A percentile compares a stretch with the other conserved stretches of the same genome.
These are phyloP conservation scores for Orientallactaga bullata DNA, from an alignment of 2,113 vertebrate genomes.

Conservation along the genomic window DNA sequence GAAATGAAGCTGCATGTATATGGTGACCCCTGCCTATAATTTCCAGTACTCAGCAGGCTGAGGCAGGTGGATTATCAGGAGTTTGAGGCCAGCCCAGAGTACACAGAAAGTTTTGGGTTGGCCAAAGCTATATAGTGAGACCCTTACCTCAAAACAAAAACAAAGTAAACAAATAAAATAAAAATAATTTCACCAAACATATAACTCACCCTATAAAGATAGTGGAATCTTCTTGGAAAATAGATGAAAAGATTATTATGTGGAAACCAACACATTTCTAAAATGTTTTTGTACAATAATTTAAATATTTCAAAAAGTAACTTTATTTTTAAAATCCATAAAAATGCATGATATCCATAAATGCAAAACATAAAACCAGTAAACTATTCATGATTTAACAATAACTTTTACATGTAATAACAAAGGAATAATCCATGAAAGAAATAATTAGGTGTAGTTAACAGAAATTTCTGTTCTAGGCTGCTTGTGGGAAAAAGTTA, in stretches of 20 bases:
- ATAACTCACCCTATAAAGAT: background rate
- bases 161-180: background rate
- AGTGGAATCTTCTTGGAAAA: background rate
- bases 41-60: background rate
- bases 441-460: background rate
- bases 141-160: background rate
- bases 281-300: background rate
- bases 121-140: background rate
- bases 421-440: background rate
- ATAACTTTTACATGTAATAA: background rate
- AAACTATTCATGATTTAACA: background rate
- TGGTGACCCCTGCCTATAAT: background rate
- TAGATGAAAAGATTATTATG: background rate
- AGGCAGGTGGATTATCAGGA: background rate
- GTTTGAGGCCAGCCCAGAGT: background rate
- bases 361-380: background rate
- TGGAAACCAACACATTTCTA: background rate
- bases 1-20: background rate
- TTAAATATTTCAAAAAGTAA: slow-evolving; percentile 25
- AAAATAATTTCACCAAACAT: background rate
- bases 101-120: background rate
- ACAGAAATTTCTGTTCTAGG: background rate
- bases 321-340: background rate
- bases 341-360: background rate
- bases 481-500: too few relatives aligned